These are phyloP conservation scores for Enteromius paludinosus DNA, from an alignment of 2,797 vertebrate species.

Conservation along the genomic window DNA sequence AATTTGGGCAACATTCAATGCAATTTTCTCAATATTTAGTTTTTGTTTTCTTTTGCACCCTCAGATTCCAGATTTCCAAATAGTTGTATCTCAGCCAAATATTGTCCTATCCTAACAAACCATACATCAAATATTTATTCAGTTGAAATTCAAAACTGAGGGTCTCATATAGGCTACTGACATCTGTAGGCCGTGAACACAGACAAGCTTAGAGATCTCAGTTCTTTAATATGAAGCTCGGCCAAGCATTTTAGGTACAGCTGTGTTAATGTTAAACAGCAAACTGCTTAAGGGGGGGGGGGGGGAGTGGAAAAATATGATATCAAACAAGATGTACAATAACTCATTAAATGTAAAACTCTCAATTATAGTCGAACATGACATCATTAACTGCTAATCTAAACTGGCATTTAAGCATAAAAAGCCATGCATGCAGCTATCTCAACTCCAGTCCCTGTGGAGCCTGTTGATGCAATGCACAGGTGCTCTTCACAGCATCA, in stretches of 20 bases:
- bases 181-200: not conserved
- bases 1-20: too few relatives aligned
- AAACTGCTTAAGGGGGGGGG: not conserved
- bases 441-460: not conserved
- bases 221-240: not conserved
- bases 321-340: not conserved
- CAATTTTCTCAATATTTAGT: too few relatives aligned
- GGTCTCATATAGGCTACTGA: not conserved
- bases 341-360: not conserved
- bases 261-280: not conserved
- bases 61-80: too few relatives aligned
- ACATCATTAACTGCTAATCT: conserved; percentile 1
- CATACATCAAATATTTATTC: too few relatives aligned
- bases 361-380: not conserved
- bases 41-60: too few relatives aligned
- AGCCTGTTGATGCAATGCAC: conserved; percentile 61
- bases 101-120: too few relatives aligned
- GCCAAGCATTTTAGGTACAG: not conserved
- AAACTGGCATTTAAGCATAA: not conserved
- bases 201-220: not conserved
- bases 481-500: conserved; percentile 45
- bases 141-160: too few relatives aligned
- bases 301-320: conserved; percentile 1
- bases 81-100: too few relatives aligned
- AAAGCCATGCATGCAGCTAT: not conserved